These are phyloP conservation scores for Aquatica leii DNA, from an alignment of 2,888 invertebrate genomes.

Conservation along the genomic window DNA sequence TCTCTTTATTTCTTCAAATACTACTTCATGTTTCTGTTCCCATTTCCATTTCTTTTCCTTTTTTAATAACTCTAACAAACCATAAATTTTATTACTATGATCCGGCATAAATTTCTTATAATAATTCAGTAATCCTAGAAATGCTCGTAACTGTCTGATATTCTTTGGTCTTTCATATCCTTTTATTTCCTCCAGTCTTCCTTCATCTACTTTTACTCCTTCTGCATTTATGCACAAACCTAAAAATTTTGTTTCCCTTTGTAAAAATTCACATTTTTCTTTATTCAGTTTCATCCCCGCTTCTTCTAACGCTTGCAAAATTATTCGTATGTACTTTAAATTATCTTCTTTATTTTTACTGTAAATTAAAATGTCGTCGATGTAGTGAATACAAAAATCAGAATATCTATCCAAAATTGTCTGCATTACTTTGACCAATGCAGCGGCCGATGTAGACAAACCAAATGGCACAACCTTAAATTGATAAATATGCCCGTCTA, in stretches of 20 bases:
- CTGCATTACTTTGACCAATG: constrained; percentile 10
- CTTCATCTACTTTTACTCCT: not conserved
- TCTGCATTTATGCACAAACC: not conserved
- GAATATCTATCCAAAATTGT: constrained; percentile 16
- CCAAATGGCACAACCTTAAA: constrained; percentile 22
- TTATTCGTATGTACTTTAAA: not conserved
- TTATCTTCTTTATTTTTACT: constrained; percentile 12
- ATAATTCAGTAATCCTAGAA: not conserved
- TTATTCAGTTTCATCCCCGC: constrained; percentile 6
- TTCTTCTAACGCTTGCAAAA: not conserved
- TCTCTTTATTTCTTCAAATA: not conserved
- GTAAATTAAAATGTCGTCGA: constrained; percentile 19
- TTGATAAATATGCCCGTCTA: constrained; percentile 14
- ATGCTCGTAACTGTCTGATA: not conserved
- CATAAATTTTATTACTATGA: too few species aligned
- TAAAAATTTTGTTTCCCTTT: constrained; percentile 5
- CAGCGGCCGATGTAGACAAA: not conserved
- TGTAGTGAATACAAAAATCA: constrained; percentile 17
- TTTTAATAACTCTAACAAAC: not conserved
- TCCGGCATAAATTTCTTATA: too few species aligned
- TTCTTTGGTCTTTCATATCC: not conserved
- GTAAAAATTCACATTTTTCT: constrained; percentile 6
- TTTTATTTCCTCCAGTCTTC: not conserved
- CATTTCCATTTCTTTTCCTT: not conserved
- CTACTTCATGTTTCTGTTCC: not conserved